Evolutionary conservation across 2,797 vertebrate genomes (phyloP), one percentile per base, ranked within the genome.

Genomic region (Hypotaenidia okinawae): DNA sequence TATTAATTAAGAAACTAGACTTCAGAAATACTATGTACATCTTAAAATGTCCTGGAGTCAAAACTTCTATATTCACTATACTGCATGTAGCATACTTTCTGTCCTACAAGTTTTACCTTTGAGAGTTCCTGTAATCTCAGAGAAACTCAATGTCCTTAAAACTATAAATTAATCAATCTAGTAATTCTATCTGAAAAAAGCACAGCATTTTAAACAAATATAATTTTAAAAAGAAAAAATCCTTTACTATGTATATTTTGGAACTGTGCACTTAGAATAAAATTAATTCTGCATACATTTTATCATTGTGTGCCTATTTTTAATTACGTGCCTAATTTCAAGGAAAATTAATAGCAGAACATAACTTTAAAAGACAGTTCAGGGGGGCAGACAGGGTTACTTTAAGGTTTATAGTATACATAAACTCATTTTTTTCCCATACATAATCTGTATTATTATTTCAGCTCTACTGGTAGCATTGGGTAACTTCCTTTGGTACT

Each of bases 1-100:
- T 58, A 51, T 85, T 95, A 92, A 89, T 91, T 95, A 90, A 94
- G 51, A 93, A 89, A 61, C 49, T 45, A 87, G 47, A n/a, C 10
- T 70, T 85, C 35, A 51, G 27, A 90, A 89, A 91, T 61, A 6
- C 28, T 70, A 32, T 18, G 30, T 64, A 28, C 43, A 24, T 64
- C 33, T 80, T 77, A 85, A 52, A 33, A 28, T 76, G 5, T 90
- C 51, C 41, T 16, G 19, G 3, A 72, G 14, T 32, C 57, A 43
- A 70, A 80, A 54, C 2, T 1, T 30, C 49, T 80, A 11, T 23
- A 59, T 33, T 64, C 49, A 27, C 15, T 74, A 8, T 33, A 69
- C 2, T 23, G 1, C 58, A 61, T 27, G 6, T 5, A 16, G 10
- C 15, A 8, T 51, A 43, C 5, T 73, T 33, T 1, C 10, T 4